Conservation (phyloP, 1,140 invertebrate species). For the Aphaenogaster floridana region DNA sequence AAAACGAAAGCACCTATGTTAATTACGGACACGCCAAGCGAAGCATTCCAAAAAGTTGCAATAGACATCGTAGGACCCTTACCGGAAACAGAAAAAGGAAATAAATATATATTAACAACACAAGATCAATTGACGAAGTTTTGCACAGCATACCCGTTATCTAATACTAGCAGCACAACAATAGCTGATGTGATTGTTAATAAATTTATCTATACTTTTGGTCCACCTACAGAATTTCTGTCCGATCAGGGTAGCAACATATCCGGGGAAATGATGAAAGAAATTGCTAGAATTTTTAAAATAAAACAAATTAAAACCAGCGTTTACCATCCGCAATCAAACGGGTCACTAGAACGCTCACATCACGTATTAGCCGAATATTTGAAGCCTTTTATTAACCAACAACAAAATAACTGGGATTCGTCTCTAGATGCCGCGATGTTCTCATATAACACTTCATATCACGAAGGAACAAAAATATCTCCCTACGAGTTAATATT, state of each 20-base stretch:
- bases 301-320: background rate
- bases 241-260: background rate
- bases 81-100: background rate
- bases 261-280: background rate
- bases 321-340: background rate
- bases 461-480: background rate
- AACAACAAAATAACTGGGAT: background rate
- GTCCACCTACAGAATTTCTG: too few relatives aligned
- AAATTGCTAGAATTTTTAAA: background rate
- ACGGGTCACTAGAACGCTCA: background rate
- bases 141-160: background rate
- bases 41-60: conserved; percentile 1
- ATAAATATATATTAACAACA: conserved; percentile 1
- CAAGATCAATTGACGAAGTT: background rate
- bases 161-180: too few relatives aligned
- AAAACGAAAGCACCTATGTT: conserved; percentile 4
- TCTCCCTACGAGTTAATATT: background rate
- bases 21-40: background rate
- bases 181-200: too few relatives aligned
- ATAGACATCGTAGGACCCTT: background rate
- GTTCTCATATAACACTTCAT: background rate
- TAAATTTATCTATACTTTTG: too few relatives aligned
- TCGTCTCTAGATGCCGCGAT: background rate
- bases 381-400: background rate
- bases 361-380: background rate